Conservation (phyloP, 2,888 invertebrate genomes). For the Cyrtodaria siliqua region DNA sequence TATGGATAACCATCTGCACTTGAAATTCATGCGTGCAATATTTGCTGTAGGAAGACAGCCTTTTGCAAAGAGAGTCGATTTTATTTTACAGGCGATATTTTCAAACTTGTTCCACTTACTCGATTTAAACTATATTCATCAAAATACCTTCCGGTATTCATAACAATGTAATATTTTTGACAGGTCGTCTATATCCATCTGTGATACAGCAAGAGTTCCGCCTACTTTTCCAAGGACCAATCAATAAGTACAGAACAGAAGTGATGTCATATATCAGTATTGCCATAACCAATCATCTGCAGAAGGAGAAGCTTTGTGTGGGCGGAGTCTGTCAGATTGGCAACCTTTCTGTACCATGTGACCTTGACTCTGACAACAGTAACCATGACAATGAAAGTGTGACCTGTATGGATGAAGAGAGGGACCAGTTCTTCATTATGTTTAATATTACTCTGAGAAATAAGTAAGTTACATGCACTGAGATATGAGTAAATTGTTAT, state of each 20-base stretch:
- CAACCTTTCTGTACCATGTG: constrained; percentile 44
- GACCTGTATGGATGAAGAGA: constrained; percentile 37
- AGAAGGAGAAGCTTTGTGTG: constrained; percentile 38
- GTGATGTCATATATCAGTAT: constrained; percentile 41
- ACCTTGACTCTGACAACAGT: constrained; percentile 2
- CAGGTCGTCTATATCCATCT: constrained; percentile 47
- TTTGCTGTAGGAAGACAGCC: too few species aligned
- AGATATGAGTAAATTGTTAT: too few species aligned
- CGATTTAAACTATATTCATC: too few species aligned
- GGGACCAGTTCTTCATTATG: constrained; percentile 40
- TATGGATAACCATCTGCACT: too few species aligned
- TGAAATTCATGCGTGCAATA: too few species aligned
- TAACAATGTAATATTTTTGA: constrained; percentile 11
- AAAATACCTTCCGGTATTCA: too few species aligned
- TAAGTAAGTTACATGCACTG: constrained; percentile 44
- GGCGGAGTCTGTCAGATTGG: constrained; percentile 40
- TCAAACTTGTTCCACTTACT: too few species aligned
- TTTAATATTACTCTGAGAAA: constrained; percentile 61
- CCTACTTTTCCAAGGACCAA: constrained; percentile 51
- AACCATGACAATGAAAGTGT: constrained; percentile 16
- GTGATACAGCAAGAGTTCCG: constrained; percentile 51
- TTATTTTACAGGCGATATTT: too few species aligned
- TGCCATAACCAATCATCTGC: constrained; percentile 42
- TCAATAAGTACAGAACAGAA: constrained; percentile 40
- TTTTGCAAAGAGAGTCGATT: too few species aligned